These are phyloP conservation scores for Blomia tropicalis DNA, from an alignment of 2,888 invertebrate species.

Conservation along the genomic window DNA sequence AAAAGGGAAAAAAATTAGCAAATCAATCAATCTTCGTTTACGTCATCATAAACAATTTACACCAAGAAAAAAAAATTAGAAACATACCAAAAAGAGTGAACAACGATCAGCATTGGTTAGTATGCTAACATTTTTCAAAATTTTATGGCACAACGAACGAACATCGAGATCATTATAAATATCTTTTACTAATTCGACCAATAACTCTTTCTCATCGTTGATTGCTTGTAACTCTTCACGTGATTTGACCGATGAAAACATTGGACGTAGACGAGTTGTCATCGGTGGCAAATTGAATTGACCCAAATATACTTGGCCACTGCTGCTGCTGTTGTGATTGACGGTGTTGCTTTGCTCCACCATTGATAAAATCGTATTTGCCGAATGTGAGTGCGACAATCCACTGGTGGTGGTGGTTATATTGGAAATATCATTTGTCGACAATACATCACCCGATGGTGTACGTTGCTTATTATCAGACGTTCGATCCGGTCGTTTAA, in stretches of 20 bases:
- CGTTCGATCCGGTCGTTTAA: no score
- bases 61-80: constrained; percentile 16
- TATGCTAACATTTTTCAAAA: constrained; percentile 77
- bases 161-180: constrained; percentile 91
- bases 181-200: constrained; percentile 89
- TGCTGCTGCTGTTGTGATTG: neutral
- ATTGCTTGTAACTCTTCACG: constrained; percentile 54
- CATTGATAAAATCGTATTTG: neutral
- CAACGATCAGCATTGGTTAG: constrained; percentile 79
- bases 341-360: no score
- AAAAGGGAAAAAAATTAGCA: neutral
- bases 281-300: neutral
- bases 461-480: neutral
- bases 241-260: constrained; percentile 37
- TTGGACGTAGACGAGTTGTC: neutral
- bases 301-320: neutral
- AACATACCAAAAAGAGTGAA: constrained; percentile 57
- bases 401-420: neutral
- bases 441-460: neutral
- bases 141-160: constrained; percentile 82
- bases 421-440: neutral
- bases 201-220: constrained; percentile 71
- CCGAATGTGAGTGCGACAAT: neutral
- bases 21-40: neutral
- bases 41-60: constrained; percentile 3